Evolutionary conservation across 2,888 invertebrate genomes (phyloP).

Genomic region (Chrysolina oricalcia): DNA sequence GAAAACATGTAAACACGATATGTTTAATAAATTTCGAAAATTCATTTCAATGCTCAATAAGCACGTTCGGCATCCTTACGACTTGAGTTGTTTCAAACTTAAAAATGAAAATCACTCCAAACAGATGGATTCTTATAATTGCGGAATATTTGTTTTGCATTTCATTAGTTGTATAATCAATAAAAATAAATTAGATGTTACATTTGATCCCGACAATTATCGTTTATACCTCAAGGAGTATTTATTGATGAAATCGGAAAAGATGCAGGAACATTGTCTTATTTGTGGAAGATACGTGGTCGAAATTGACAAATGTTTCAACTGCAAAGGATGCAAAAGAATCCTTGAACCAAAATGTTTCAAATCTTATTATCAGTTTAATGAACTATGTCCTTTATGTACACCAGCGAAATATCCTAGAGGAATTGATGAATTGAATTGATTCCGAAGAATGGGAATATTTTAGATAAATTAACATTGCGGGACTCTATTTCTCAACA

Average conservation of each 20-base stretch:
- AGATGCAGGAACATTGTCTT: too few relatives aligned
- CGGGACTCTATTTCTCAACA: too few relatives aligned
- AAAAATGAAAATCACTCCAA: not conserved
- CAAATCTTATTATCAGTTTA: not conserved
- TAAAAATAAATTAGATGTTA: not conserved
- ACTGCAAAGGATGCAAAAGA: not conserved
- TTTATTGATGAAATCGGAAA: too few relatives aligned
- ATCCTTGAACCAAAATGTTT: not conserved
- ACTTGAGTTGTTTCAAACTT: not conserved
- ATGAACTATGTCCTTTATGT: too few relatives aligned
- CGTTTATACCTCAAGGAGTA: too few relatives aligned
- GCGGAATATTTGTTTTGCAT: conserved; percentile 4
- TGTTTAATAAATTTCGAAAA: not conserved
- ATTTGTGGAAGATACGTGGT: too few relatives aligned
- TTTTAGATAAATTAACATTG: too few relatives aligned
- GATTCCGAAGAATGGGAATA: too few relatives aligned
- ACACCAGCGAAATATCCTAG: too few relatives aligned
- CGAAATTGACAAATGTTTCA: not conserved
- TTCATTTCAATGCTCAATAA: not conserved
- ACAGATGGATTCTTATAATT: too few relatives aligned
- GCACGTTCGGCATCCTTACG: not conserved
- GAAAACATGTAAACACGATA: not conserved
- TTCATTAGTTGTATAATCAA: not conserved
- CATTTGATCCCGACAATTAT: not conserved
- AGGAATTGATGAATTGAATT: too few relatives aligned